Percentiles rank a stretch among this genome's conserved stretches.
phyloP scores from a whole-genome alignment of 2,797 vertebrate genomes.

The Sus cebifrons region DNA sequence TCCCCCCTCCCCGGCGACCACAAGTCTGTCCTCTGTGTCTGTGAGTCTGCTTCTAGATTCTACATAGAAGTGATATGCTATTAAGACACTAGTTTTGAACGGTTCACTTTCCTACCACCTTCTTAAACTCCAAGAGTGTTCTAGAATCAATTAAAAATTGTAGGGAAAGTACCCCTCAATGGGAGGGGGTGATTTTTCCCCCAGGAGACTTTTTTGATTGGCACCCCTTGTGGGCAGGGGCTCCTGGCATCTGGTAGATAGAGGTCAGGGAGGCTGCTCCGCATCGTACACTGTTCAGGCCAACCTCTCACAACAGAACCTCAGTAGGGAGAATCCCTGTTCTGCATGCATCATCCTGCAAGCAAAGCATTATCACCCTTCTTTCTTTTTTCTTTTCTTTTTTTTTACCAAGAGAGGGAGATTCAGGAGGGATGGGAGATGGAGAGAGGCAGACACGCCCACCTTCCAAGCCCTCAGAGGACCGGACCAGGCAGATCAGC shows the following conservation, averaged over 20 bases:
- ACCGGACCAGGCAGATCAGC: rapidly evolving
- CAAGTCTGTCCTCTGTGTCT: too few relatives aligned
- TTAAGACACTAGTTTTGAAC: neutral
- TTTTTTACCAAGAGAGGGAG: neutral
- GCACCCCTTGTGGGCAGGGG: neutral
- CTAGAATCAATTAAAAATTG: neutral
- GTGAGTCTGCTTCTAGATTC: too few relatives aligned
- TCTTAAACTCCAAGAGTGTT: neutral
- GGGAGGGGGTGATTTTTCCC: neutral
- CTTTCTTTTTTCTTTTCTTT: neutral
- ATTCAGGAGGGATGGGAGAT: neutral
- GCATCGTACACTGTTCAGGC: rapidly evolving
- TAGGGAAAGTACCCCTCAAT: neutral
- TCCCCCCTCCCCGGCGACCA: too few relatives aligned
- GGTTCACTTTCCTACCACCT: neutral
- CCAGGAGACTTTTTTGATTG: neutral
- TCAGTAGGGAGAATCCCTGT: rapidly evolving
- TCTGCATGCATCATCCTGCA: rapidly evolving
- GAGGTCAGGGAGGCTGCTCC: neutral
- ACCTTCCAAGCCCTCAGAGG: rapidly evolving
- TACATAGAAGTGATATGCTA: too few relatives aligned
- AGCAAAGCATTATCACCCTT: rapidly evolving
- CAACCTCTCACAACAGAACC: rapidly evolving
- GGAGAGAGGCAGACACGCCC: neutral
- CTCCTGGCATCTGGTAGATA: rapidly evolving